Evolutionary conservation across 2,113 vertebrate genomes (phyloP), one percentile per base, ranked within the genome.

Genomic region (Oreotrochilus melanogaster): DNA sequence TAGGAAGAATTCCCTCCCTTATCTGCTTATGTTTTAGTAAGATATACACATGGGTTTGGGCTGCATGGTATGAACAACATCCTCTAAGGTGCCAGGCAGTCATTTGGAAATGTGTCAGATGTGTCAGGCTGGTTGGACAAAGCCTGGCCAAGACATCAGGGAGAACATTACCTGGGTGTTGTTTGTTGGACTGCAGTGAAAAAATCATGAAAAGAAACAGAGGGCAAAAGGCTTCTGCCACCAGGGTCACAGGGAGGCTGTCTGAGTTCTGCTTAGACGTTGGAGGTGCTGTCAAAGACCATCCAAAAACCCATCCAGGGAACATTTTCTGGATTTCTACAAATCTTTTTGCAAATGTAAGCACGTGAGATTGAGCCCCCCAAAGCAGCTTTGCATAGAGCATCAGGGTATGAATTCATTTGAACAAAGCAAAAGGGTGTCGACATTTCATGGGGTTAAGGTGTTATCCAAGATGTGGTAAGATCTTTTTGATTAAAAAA

Each of bases 1-100:
- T 30, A 53, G 81, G 62, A 2, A 15, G 30, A n/a, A 33, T 56
- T 39, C 75, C 86, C 78, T 78, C 43, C 7, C 35, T 58, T 18
- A 33, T 64, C 24, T 57, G 85, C 93, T 95, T 94, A 89, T 89
- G 96, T 93, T 96, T 94, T 94, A 95, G 62, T 94, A 88, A 93
- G 96, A 83, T 14, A 37, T 3, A 69, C 39, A 2, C 3, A 21
- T 31, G 74, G 71, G 22, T 64, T 89, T 76, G 81, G 92, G 31
- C 42, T 27, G 60, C 62, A 15, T 24, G 48, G 7, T 45, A 7
- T 16, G 42, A 27, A 14, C 57, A 69, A 78, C 39, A 7, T 19
- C 67, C 48, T 62, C 61, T 51, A 17, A 22, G 81, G 73, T 58
- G 65, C 61, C 51, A 3, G 9, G 2, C 19, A 30, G n/a, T 24